Evolutionary conservation across 2,113 vertebrate species (phyloP).

Genomic region (Cheilinus undulatus): DNA sequence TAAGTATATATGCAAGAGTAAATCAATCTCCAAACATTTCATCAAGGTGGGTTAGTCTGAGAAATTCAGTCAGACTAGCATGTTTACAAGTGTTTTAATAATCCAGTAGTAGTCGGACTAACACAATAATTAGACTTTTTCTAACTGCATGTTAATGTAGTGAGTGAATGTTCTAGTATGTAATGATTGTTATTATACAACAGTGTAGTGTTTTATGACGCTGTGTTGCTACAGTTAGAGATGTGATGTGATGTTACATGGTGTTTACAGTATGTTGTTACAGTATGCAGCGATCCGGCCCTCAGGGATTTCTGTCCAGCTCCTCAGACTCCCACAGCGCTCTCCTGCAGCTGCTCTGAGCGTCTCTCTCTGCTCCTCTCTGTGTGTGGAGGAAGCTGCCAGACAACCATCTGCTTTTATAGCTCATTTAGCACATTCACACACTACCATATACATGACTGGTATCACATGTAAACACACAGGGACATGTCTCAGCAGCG

Average conservation of each 20-base stretch:
- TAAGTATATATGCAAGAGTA: too few relatives aligned
- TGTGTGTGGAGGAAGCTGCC: slow-evolving; percentile 25
- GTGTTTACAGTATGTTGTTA: background rate
- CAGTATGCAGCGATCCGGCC: background rate
- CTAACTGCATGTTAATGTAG: too few relatives aligned
- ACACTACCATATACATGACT: slow-evolving; percentile 9
- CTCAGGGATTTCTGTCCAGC: slow-evolving; percentile 30
- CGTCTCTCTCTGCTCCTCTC: slow-evolving; percentile 35
- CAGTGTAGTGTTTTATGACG: too few relatives aligned
- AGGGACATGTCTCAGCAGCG: slow-evolving; percentile 22
- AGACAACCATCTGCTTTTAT: slow-evolving; percentile 64
- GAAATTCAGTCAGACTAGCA: too few relatives aligned
- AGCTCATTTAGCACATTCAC: slow-evolving; percentile 57
- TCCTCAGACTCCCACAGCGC: slow-evolving; percentile 54
- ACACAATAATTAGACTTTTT: too few relatives aligned
- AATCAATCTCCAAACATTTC: too few relatives aligned
- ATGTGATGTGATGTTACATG: background rate
- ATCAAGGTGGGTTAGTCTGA: too few relatives aligned
- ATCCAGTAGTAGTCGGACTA: too few relatives aligned
- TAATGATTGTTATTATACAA: too few relatives aligned
- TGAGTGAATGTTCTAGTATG: too few relatives aligned
- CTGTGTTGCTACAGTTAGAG: background rate
- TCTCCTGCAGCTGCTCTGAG: slow-evolving; percentile 58
- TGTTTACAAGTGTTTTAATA: too few relatives aligned
- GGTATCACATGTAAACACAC: slow-evolving; percentile 49